phyloP scores from a whole-genome alignment of 35 echinoderm and acorn worm species.

The Apostichopus japonicus region DNA sequence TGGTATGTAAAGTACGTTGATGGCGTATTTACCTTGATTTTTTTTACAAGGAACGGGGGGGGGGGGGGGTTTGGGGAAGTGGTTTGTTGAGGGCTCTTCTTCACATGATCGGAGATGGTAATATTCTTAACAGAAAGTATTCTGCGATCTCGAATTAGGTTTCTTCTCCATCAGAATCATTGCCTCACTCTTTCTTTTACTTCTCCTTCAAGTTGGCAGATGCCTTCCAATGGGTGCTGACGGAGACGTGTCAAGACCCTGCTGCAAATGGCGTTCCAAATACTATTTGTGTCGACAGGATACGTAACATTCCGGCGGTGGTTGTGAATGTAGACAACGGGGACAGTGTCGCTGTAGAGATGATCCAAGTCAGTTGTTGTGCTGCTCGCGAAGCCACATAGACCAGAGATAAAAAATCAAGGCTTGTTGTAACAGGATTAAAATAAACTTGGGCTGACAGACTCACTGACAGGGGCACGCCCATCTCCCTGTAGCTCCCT shows the following conservation, averaged over 20 bases:
- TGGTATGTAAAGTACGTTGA: too few relatives aligned
- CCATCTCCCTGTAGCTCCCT: too few relatives aligned
- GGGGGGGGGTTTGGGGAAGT: too few relatives aligned
- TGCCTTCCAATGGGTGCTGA: background rate
- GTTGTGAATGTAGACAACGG: background rate
- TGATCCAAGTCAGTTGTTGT: background rate
- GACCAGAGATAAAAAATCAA: background rate
- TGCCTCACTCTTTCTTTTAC: background rate
- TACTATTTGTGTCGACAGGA: conserved; percentile 13
- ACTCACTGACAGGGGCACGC: too few relatives aligned
- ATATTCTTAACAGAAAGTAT: too few relatives aligned
- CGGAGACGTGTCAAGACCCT: background rate
- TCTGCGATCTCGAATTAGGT: too few relatives aligned
- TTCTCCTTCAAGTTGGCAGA: background rate
- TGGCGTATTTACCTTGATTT: too few relatives aligned
- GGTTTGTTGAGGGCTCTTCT: too few relatives aligned
- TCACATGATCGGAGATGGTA: too few relatives aligned
- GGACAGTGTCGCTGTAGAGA: background rate
- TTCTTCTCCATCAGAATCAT: too few relatives aligned
- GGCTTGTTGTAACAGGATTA: background rate
- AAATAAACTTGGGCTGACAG: too few relatives aligned
- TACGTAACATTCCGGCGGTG: background rate
- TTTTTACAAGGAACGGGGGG: too few relatives aligned
- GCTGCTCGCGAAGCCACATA: background rate
- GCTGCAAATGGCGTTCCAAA: background rate